Evolutionary conservation across 2,888 invertebrate species (phyloP), one percentile per base, ranked within the genome.

Genomic region (Callyntrura sp.): DNA sequence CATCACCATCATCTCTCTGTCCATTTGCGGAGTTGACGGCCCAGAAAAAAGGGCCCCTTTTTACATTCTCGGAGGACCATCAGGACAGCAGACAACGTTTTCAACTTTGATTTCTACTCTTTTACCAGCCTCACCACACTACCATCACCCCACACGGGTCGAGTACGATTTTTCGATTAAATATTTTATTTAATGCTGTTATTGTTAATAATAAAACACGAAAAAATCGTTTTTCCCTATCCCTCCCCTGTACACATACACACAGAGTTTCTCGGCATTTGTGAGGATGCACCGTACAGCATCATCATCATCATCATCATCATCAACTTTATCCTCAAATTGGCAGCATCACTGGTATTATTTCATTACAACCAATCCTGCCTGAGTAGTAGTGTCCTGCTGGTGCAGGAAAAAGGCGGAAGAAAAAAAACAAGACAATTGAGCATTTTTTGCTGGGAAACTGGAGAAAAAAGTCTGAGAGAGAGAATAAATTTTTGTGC

Each of bases 91-190:
- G 35, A 68, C 8, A 43, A 43, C 8, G 6, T 17, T 11, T 48
- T 45, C 20, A 20, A n/a, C 23, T 65, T 14, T 65, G 65, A 17
- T 60, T 60, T n/a, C 68, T 68, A 3, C 8, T 73, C 48, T 12
- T 68, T 35, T 68, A 14, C n/a, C n/a, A 62, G 14, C 12, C 28
- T 4, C 28, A 62, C 35, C 9, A 68, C 35, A 4, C 35, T 11
- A 4, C 55, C 4, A n/a, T 14, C 12, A 17, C 35, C 35, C 35
- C 35, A 35, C 35, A 35, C 35, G 35, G 35, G 35, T 35, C 6
- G 35, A 2, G 6, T 2, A 35, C 12, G 28, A 35, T 76, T 76
- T 70, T 48, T 25, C 76, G 76, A 76, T 76, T 76, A 76, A 76
- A 55, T 51, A 51, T 48, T n/a, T 17, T 60, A 23, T 23, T 60